Base-by-base conservation (phyloP, 2,888 invertebrate species). In the Lysandra bellargus region DNA sequence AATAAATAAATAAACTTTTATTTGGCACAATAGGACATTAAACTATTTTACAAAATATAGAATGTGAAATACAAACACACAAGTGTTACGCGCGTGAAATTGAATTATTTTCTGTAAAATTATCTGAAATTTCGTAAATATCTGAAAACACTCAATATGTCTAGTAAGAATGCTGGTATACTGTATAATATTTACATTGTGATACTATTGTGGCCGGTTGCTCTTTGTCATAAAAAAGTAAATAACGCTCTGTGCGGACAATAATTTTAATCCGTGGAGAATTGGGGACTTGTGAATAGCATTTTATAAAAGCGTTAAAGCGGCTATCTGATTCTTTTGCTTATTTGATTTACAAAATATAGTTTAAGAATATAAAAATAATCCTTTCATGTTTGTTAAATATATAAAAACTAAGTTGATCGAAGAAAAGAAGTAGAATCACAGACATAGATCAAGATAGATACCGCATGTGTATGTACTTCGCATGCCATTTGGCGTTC, bases 221-320 rank as follows among this genome's bases (percentile, higher is more conserved):
- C 76, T 76, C 76, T 76, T 76, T 76, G 76, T 76, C 76, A 76
- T 76, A 57, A 76, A 76, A 76, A 76, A 30, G 76, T 76, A 76
- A 76, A 33, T 57, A 76, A 33, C 53, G 76, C 53, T 30, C 53
- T 53, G 75, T 44, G 74, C 74, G 44, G 44, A 74, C 74, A 74
- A 74, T 74, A 7, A 74, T 44, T 75, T 75, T 75, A 75, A 75
- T 37, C 69, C 69, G 33, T 30, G 12, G 69, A 69, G 69, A 69
- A 69, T 69, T 69, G 69, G 33, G 33, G 69, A 69, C 69, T 69
- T 37, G 69, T 14, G 33, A 33, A 33, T 17, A 69, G 37, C 33
- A 69, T 69, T 69, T 69, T 69, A 69, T 33, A 69, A 69, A 69
- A 69, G 14, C 33, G 69, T 17, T 69, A 37, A 69, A 69, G 69